These are phyloP conservation scores for Dryobota labecula DNA, from an alignment of 2,888 invertebrate genomes.

Conservation along the genomic window DNA sequence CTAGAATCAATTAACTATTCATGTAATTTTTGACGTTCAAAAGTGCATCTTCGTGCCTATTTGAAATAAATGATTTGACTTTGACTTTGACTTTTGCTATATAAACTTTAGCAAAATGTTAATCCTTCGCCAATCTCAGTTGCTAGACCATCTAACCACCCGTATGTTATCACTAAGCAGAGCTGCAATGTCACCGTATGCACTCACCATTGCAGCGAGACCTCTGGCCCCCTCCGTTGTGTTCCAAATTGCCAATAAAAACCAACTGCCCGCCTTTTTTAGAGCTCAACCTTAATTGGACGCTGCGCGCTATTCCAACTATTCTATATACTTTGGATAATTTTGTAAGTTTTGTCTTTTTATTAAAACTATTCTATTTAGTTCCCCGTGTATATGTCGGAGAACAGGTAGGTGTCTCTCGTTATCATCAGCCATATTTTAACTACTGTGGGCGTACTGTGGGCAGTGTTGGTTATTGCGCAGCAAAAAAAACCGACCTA, in stretches of 20 bases:
- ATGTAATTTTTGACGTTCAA: no score
- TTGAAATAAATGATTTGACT: no score
- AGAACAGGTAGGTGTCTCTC: no score
- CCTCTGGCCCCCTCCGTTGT: slow-evolving; percentile 51
- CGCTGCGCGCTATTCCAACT: slow-evolving; percentile 44
- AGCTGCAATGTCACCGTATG: slow-evolving; percentile 49
- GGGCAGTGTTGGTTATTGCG: no score
- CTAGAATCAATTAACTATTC: no score
- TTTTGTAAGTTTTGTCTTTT: slow-evolving; percentile 23
- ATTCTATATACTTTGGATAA: slow-evolving; percentile 21
- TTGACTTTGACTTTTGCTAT: no score
- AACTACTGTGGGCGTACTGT: no score
- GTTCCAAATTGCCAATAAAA: slow-evolving; percentile 71
- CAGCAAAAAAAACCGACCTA: no score
- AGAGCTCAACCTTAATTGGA: slow-evolving; percentile 67
- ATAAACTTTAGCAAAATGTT: not conserved
- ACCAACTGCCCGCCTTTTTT: slow-evolving; percentile 67
- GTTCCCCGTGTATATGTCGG: no score
- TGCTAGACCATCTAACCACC: slow-evolving; percentile 4
- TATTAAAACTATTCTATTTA: slow-evolving; percentile 10
- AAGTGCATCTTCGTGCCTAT: no score
- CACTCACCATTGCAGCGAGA: slow-evolving; percentile 50
- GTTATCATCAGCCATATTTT: no score
- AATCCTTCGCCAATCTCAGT: not conserved
- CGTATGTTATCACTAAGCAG: slow-evolving; percentile 35